A percentile compares a stretch with the other conserved stretches of the same genome.
phyloP scores from a whole-genome alignment of 2,797 vertebrate species.

The Oryzias dopingdopingensis region DNA sequence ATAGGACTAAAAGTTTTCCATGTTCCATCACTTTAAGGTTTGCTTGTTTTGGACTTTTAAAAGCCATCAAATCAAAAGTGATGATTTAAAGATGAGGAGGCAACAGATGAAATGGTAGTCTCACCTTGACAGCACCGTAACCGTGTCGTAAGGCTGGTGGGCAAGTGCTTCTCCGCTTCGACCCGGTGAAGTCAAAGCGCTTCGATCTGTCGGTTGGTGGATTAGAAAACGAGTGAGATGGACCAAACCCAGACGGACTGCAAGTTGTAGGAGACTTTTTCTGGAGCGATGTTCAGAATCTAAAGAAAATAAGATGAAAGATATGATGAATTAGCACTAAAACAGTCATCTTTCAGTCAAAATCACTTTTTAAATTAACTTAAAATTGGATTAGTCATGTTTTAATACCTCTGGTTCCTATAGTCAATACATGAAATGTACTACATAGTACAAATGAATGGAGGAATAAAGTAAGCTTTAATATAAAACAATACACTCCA shows the following conservation, averaged over 20 bases:
- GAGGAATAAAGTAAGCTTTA: not conserved
- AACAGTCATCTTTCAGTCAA: too few species aligned
- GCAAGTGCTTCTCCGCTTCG: conserved; percentile 77
- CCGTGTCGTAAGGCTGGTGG: conserved; percentile 75
- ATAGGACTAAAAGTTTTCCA: not conserved
- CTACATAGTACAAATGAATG: not conserved
- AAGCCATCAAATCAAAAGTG: too few species aligned
- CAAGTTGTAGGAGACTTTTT: conserved; percentile 82
- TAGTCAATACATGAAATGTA: conserved; percentile 27
- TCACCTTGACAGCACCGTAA: conserved; percentile 75
- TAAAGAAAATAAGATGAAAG: conserved; percentile 13
- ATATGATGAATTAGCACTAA: not conserved
- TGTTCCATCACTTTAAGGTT: too few species aligned
- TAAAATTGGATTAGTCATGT: too few species aligned
- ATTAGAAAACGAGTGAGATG: conserved; percentile 81
- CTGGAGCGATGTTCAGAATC: conserved; percentile 63
- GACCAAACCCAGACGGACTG: conserved; percentile 78
- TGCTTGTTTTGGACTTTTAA: too few species aligned
- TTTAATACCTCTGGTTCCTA: too few species aligned
- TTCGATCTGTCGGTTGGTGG: conserved; percentile 74
- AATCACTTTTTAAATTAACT: not conserved
- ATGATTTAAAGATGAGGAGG: not conserved
- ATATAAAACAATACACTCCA: conserved; percentile 4
- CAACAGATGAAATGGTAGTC: conserved; percentile 27
- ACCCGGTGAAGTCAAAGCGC: conserved; percentile 68